These are phyloP conservation scores for Oedothorax gibbosus DNA, from an alignment of 1,140 invertebrate species.

Conservation along the genomic window DNA sequence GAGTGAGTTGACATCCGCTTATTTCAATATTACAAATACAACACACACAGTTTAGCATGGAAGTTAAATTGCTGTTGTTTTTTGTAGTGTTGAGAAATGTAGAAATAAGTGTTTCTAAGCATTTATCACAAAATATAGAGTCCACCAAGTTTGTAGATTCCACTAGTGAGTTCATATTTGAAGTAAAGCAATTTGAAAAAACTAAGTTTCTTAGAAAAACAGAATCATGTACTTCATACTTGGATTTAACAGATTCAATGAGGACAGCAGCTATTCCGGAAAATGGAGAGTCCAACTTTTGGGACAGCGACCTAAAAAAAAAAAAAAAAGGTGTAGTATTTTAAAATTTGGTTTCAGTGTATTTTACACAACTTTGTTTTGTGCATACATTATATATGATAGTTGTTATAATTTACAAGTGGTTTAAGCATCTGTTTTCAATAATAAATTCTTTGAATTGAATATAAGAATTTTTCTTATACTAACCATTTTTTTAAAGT, in stretches of 20 bases:
- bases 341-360: too few relatives aligned
- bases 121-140: not conserved
- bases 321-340: not conserved
- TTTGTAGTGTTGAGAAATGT: not conserved
- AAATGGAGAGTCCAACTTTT: not conserved
- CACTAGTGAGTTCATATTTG: too few relatives aligned
- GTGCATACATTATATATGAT: too few relatives aligned
- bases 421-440: too few relatives aligned
- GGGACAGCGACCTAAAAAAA: not conserved
- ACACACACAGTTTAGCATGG: not conserved
- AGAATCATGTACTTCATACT: not conserved
- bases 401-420: too few relatives aligned
- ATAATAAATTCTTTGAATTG: too few relatives aligned
- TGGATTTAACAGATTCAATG: not conserved
- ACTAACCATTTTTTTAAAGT: too few relatives aligned
- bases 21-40: not conserved
- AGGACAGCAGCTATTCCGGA: not conserved
- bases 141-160: not conserved
- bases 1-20: not conserved
- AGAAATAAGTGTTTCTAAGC: not conserved
- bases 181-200: not conserved
- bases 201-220: slow-evolving; percentile 2
- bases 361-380: too few relatives aligned
- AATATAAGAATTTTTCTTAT: too few relatives aligned
- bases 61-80: slow-evolving; percentile 1